Evolutionary conservation across 2,888 invertebrate genomes (phyloP).

Genomic region (Agrypnus murinus): DNA sequence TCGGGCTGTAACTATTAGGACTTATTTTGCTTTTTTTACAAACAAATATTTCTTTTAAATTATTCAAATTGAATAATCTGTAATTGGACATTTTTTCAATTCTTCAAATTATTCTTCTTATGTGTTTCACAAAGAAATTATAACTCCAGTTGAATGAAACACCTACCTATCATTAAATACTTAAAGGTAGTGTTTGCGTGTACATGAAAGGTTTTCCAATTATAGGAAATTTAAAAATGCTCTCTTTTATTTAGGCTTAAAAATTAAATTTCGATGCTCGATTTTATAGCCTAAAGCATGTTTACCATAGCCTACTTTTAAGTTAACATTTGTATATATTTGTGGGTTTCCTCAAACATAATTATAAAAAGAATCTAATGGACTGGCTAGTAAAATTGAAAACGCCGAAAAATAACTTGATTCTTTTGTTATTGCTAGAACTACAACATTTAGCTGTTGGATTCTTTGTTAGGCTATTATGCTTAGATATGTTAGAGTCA

Average conservation of each 20-base stretch:
- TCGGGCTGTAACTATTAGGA: too few relatives aligned
- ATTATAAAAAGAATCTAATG: conserved; percentile 53
- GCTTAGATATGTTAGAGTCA: conserved; percentile 62
- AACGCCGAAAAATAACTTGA: conserved; percentile 60
- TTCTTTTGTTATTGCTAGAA: conserved; percentile 57
- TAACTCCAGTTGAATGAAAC: too few relatives aligned
- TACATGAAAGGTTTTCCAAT: background rate
- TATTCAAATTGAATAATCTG: too few relatives aligned
- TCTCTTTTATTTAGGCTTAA: background rate
- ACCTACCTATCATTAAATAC: background rate
- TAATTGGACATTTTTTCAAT: too few relatives aligned
- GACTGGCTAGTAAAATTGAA: conserved; percentile 52
- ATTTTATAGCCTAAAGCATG: conserved; percentile 11
- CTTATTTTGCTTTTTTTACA: too few relatives aligned
- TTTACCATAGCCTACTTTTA: conserved; percentile 50
- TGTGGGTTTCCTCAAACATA: conserved; percentile 55
- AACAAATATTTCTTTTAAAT: too few relatives aligned
- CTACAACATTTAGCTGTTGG: conserved; percentile 60
- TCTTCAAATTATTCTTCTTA: too few relatives aligned
- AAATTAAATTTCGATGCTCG: background rate
- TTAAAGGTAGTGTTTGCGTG: background rate
- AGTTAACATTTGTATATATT: conserved; percentile 51
- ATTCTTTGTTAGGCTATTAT: conserved; percentile 63
- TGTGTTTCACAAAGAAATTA: too few relatives aligned
- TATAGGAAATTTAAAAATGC: background rate